phyloP scores from a whole-genome alignment of 2,888 invertebrate species.

The Drosophila bunnanda region DNA sequence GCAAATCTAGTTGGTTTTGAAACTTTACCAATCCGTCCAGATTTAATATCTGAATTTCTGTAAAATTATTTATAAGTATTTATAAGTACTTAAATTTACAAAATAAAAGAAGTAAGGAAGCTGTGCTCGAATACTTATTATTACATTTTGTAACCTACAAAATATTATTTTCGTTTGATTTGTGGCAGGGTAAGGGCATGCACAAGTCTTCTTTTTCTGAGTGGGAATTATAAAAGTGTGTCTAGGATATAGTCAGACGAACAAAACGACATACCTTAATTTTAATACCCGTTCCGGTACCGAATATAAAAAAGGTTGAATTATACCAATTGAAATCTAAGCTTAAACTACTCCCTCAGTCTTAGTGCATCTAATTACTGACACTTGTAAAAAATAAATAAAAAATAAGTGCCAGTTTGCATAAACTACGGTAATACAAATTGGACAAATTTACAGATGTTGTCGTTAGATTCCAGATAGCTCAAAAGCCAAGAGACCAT shows the following conservation, averaged over 20 bases:
- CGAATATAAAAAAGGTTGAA: background rate
- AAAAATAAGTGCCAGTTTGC: background rate
- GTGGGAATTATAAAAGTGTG: too few species aligned
- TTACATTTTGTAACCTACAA: too few species aligned
- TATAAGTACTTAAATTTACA: too few species aligned
- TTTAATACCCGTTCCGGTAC: background rate
- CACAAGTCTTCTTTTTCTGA: too few species aligned
- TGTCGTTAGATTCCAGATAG: background rate
- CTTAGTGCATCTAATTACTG: background rate
- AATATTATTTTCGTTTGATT: too few species aligned
- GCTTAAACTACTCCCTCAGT: background rate
- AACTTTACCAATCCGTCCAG: background rate
- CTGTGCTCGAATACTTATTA: too few species aligned
- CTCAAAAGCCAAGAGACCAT: background rate
- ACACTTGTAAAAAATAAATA: conserved; percentile 1
- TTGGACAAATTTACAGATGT: background rate
- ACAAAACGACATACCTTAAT: background rate
- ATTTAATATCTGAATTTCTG: background rate
- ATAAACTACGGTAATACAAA: background rate
- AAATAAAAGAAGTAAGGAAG: background rate
- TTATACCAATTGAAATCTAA: background rate
- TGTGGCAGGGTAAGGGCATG: too few species aligned
- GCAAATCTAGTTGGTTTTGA: background rate
- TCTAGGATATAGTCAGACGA: too few species aligned
- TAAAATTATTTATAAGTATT: background rate